A percentile compares a stretch with the other conserved stretches of the same genome.
These are phyloP conservation scores for Cephalopterus ornatus DNA, from an alignment of 2,113 vertebrate species.

Conservation along the genomic window DNA sequence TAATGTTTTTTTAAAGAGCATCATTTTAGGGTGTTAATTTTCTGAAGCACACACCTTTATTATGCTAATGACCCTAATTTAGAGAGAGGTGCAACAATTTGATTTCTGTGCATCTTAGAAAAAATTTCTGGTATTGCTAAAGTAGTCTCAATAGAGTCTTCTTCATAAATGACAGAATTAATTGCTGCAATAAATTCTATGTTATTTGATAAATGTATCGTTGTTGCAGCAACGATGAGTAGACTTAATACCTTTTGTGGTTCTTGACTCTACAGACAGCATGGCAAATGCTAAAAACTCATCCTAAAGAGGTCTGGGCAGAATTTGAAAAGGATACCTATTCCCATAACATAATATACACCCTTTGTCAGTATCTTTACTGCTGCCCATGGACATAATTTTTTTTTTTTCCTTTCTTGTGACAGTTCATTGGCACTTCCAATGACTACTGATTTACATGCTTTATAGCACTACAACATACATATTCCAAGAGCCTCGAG, in stretches of 20 bases:
- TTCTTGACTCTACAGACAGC: neutral
- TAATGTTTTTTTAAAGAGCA: neutral
- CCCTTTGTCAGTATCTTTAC: neutral
- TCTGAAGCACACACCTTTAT: neutral
- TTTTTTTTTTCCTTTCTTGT: neutral
- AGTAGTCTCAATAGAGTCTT: neutral
- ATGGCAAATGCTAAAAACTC: neutral
- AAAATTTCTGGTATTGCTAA: neutral
- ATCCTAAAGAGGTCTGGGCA: neutral
- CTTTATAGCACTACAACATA: neutral
- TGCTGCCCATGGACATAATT: neutral
- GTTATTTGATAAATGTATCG: neutral
- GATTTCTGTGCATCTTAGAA: neutral
- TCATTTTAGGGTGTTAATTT: neutral
- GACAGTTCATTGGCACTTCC: neutral
- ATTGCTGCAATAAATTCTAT: neutral
- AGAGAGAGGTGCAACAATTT: neutral
- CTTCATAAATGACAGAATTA: neutral
- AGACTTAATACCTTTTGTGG: neutral
- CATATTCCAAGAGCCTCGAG: fast-evolving
- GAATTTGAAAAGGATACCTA: neutral
- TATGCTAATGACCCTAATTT: neutral
- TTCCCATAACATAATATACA: neutral
- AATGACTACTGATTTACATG: fast-evolving
- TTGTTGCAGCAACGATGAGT: neutral